phyloP scores from a whole-genome alignment of 2,888 invertebrate species.

The Cylloceria caligata region DNA sequence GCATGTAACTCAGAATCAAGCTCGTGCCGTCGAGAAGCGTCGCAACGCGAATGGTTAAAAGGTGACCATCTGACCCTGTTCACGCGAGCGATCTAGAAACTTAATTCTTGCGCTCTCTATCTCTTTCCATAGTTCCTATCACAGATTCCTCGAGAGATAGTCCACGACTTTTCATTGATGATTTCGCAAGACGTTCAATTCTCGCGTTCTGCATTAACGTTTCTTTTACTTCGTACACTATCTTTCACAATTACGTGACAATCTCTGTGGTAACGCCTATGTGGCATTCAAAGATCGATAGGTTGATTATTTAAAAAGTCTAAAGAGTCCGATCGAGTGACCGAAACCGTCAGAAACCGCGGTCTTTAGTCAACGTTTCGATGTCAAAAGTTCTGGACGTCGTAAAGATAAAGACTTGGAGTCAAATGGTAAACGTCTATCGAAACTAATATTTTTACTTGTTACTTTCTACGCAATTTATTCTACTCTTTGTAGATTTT shows the following conservation, averaged over 20 bases:
- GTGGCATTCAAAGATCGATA: too few relatives aligned
- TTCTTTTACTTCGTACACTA: background rate
- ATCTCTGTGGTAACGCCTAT: background rate
- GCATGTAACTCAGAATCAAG: slow-evolving; percentile 41
- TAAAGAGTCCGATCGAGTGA: too few relatives aligned
- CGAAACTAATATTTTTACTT: too few relatives aligned
- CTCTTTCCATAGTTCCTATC: background rate
- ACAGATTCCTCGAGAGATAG: background rate
- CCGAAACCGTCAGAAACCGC: too few relatives aligned
- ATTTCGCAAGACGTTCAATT: slow-evolving; percentile 3
- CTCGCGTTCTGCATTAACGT: background rate
- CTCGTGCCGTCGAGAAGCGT: slow-evolving; percentile 12
- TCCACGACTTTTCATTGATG: slow-evolving; percentile 3
- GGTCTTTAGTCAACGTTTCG: too few relatives aligned
- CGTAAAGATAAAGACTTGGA: too few relatives aligned
- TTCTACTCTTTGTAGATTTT: too few relatives aligned
- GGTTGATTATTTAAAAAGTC: too few relatives aligned
- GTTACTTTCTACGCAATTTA: too few relatives aligned
- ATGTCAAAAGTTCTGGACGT: too few relatives aligned
- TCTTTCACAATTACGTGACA: background rate
- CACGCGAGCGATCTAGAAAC: slow-evolving; percentile 25
- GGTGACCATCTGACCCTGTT: slow-evolving; percentile 32
- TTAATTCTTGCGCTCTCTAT: background rate
- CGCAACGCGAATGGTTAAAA: slow-evolving; percentile 16
- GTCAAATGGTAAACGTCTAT: too few relatives aligned